Percentiles rank a stretch among this genome's conserved stretches.
Evolutionary conservation across 2,888 invertebrate species (phyloP).

Genomic region (Eupeodes luniger): DNA sequence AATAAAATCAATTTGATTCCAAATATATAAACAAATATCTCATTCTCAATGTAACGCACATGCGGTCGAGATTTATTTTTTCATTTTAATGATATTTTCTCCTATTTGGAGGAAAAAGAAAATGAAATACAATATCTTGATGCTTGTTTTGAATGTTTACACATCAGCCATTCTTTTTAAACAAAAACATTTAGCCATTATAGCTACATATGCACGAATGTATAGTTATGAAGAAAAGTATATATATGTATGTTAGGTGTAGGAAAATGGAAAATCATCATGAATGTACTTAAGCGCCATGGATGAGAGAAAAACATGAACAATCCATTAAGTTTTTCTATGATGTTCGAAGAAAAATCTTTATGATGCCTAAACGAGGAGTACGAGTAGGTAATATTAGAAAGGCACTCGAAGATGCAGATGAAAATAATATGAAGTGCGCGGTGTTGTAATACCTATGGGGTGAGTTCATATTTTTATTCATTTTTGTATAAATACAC

Average conservation of each 20-base stretch:
- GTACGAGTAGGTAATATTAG: neutral
- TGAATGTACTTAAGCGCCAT: slow-evolving; percentile 84
- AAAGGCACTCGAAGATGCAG: slow-evolving; percentile 13
- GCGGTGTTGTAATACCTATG: neutral
- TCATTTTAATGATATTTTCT: slow-evolving; percentile 42
- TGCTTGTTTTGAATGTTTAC: slow-evolving; percentile 68
- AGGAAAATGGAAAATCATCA: slow-evolving; percentile 77
- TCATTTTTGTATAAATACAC: neutral
- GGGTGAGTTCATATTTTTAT: slow-evolving; percentile 21
- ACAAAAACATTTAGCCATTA: slow-evolving; percentile 7
- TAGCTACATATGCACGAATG: too few species aligned
- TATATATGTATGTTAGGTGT: neutral
- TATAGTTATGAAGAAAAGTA: neutral
- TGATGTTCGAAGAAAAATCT: slow-evolving; percentile 44
- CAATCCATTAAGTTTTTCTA: slow-evolving; percentile 83
- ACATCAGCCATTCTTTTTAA: slow-evolving; percentile 66
- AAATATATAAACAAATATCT: slow-evolving; percentile 5
- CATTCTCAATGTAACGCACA: neutral
- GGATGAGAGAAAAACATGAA: slow-evolving; percentile 84
- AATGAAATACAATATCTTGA: slow-evolving; percentile 72
- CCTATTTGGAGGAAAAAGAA: slow-evolving; percentile 23
- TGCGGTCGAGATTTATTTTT: slow-evolving; percentile 57
- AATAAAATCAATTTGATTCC: slow-evolving; percentile 11
- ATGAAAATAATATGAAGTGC: neutral
- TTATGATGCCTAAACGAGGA: slow-evolving; percentile 12